A percentile compares a stretch with the other conserved stretches of the same genome.
These are phyloP conservation scores for Neodon shergylaensis DNA, from an alignment of 2,113 vertebrate species.

Conservation along the genomic window DNA sequence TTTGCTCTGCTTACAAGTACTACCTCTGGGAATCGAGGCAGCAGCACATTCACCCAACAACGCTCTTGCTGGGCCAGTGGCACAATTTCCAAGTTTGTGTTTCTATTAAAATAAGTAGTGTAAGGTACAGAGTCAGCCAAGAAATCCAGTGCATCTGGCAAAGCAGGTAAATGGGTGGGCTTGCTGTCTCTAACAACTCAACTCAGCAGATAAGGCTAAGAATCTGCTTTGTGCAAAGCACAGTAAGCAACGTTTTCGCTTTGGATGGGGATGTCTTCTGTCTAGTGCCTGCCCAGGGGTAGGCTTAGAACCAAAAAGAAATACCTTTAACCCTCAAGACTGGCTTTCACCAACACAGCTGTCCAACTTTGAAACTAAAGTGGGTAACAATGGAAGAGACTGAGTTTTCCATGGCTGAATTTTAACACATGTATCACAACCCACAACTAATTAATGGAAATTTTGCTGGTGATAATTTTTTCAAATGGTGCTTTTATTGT, in stretches of 20 bases:
- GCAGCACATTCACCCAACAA: background rate
- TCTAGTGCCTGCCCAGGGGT: background rate
- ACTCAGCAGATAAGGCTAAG: constrained; percentile 32
- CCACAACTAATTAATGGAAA: constrained; percentile 48
- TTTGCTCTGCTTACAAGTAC: constrained; percentile 56
- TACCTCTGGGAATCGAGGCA: constrained; percentile 26
- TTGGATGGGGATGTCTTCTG: background rate
- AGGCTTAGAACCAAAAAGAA: constrained; percentile 17
- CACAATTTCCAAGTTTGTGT: constrained; percentile 72
- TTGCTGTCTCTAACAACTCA: constrained; percentile 26
- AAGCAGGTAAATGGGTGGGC: constrained; percentile 50
- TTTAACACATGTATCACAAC: constrained; percentile 39
- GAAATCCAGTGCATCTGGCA: constrained; percentile 39
- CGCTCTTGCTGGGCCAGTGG: constrained; percentile 52
- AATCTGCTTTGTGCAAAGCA: constrained; percentile 54
- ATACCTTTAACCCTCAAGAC: constrained; percentile 39
- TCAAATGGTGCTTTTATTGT: constrained; percentile 28
- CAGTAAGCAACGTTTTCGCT: background rate
- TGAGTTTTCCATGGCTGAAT: constrained; percentile 38
- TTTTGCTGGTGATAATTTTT: constrained; percentile 61
- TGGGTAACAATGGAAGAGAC: constrained; percentile 28
- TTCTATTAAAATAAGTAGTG: constrained; percentile 78
- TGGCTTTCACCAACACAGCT: constrained; percentile 43
- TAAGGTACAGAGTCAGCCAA: constrained; percentile 63
- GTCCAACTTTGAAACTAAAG: background rate